Evolutionary conservation across 2,797 vertebrate species (phyloP).

Genomic region (Gambusia yucatana): DNA sequence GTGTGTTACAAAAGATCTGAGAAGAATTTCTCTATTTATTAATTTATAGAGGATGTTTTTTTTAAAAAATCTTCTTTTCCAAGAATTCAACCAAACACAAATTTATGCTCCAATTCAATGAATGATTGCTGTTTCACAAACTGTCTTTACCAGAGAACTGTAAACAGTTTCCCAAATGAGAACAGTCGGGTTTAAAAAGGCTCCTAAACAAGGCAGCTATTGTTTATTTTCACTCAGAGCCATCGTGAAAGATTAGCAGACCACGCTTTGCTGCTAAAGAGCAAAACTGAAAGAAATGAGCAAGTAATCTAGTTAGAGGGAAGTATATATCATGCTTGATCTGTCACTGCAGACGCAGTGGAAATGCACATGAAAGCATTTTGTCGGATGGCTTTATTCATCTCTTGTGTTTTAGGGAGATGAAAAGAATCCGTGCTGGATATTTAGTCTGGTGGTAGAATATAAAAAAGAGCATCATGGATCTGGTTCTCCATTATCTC

Average conservation of each 20-base stretch:
- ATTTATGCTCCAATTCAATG: slow-evolving; percentile 34
- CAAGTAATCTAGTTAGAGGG: slow-evolving; percentile 61
- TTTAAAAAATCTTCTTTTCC: not conserved
- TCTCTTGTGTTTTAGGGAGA: slow-evolving; percentile 6
- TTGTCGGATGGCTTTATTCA: slow-evolving; percentile 3
- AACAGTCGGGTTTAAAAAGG: slow-evolving; percentile 23
- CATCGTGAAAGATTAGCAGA: slow-evolving; percentile 42
- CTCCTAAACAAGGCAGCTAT: slow-evolving; percentile 24
- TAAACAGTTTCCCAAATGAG: slow-evolving; percentile 25
- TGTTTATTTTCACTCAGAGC: slow-evolving; percentile 15
- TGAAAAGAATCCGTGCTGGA: not conserved
- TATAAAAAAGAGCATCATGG: slow-evolving; percentile 4
- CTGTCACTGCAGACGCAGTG: slow-evolving; percentile 30
- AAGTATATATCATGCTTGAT: slow-evolving; percentile 58
- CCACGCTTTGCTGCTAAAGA: slow-evolving; percentile 32
- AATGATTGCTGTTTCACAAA: slow-evolving; percentile 45
- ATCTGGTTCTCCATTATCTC: slow-evolving; percentile 7
- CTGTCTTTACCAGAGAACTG: slow-evolving; percentile 18
- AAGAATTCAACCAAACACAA: slow-evolving; percentile 28
- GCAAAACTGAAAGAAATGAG: slow-evolving; percentile 64
- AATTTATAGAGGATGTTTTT: not conserved
- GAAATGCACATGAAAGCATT: slow-evolving; percentile 33
- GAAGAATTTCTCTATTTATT: not conserved
- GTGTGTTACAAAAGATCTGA: slow-evolving; percentile 33
- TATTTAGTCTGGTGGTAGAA: slow-evolving; percentile 10